phyloP scores from a whole-genome alignment of 2,113 vertebrate genomes.

The Calyptommatus sinebrachiatus region DNA sequence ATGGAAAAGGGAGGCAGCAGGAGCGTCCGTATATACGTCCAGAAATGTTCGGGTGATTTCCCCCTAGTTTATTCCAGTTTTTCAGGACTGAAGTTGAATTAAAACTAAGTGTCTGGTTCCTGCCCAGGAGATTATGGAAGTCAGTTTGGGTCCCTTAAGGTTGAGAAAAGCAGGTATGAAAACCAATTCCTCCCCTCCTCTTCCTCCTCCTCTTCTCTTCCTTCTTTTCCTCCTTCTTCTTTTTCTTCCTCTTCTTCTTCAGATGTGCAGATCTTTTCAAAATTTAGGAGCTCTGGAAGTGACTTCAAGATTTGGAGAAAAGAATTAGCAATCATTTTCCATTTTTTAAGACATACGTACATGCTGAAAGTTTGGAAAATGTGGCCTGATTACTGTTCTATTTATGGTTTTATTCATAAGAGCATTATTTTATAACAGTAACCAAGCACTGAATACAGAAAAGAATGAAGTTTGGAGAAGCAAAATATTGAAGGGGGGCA shows the following conservation, averaged over 20 bases:
- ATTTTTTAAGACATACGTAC: neutral
- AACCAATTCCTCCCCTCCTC: no score
- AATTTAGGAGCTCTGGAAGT: neutral
- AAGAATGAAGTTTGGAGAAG: accelerated
- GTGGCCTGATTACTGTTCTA: neutral
- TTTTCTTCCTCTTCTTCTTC: neutral
- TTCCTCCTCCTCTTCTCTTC: no score
- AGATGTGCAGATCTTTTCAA: neutral
- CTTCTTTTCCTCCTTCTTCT: no score
- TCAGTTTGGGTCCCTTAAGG: no score
- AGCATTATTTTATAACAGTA: neutral
- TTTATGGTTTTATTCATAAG: neutral
- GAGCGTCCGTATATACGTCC: no score
- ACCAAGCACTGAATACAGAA: accelerated
- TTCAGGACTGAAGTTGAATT: no score
- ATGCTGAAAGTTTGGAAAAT: neutral
- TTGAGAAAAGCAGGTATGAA: no score
- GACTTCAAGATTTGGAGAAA: neutral
- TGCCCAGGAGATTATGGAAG: no score
- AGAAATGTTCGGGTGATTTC: no score
- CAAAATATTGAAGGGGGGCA: accelerated
- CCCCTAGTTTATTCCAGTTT: no score
- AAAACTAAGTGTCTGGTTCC: no score
- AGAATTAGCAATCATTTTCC: neutral
- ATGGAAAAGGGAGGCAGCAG: no score